A percentile compares a stretch with the other conserved stretches of the same genome.
phyloP scores from a whole-genome alignment of 1,140 invertebrate genomes.

The Cryptotermes secundus region DNA sequence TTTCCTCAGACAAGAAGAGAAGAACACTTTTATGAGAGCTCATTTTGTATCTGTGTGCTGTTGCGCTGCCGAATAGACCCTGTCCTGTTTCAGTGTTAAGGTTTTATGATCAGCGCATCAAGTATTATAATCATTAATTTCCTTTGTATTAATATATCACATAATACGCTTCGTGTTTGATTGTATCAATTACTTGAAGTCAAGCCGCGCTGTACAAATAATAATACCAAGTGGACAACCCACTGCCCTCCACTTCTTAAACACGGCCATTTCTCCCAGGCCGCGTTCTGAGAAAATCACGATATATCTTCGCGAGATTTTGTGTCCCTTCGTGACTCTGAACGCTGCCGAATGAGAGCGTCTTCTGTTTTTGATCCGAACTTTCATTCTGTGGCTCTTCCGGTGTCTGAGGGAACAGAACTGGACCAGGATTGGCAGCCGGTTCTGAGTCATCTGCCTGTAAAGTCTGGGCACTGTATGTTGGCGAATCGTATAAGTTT shows the following conservation, averaged over 20 bases:
- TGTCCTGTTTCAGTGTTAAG: no score
- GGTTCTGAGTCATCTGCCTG: not conserved
- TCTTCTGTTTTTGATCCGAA: not conserved
- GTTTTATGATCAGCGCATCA: not conserved
- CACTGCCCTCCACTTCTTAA: not conserved
- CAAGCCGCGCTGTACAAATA: not conserved
- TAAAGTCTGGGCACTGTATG: not conserved
- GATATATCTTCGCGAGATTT: not conserved
- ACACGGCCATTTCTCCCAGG: not conserved
- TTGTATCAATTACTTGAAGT: not conserved
- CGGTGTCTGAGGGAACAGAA: not conserved
- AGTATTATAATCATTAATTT: not conserved
- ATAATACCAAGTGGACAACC: not conserved
- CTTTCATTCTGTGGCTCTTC: not conserved
- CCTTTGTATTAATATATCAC: not conserved
- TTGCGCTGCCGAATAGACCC: no score
- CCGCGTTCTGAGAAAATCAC: not conserved
- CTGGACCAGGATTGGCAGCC: not conserved
- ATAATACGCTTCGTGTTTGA: not conserved
- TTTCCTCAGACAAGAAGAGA: no score
- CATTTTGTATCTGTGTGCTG: no score
- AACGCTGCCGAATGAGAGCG: not conserved
- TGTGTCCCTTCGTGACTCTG: not conserved
- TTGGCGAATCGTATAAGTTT: not conserved
- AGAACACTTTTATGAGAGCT: no score